Evolutionary conservation across 1,140 invertebrate genomes (phyloP).

Genomic region (Coptotermes formosanus): DNA sequence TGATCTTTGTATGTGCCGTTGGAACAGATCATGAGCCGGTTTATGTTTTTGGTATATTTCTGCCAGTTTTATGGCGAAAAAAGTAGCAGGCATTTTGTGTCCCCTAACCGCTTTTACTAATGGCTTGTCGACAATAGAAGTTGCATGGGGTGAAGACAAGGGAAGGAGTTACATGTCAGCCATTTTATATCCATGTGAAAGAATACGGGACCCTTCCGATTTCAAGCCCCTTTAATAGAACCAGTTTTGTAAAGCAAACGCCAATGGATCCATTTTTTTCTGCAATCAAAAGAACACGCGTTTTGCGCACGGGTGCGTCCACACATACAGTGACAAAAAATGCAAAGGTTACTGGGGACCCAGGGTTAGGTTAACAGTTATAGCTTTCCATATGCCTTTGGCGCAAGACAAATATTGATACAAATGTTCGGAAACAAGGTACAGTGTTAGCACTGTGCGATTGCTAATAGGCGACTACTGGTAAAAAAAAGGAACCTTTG

Average conservation of each 20-base stretch:
- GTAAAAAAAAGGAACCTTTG: no score
- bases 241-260: neutral
- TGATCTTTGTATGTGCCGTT: neutral
- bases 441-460: neutral
- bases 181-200: no score
- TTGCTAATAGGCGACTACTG: neutral
- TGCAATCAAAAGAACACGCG: neutral
- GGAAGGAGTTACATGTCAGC: neutral
- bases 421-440: neutral
- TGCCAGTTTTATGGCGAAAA: conserved; percentile 18
- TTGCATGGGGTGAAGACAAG: conserved; percentile 17
- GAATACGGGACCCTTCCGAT: no score
- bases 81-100: conserved; percentile 4
- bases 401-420: conserved; percentile 3
- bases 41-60: conserved; percentile 18
- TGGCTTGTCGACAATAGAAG: conserved; percentile 1
- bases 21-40: neutral
- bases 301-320: neutral
- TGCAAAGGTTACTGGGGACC: neutral
- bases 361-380: neutral
- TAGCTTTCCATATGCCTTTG: neutral
- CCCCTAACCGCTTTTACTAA: neutral
- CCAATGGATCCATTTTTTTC: neutral
- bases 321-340: neutral
- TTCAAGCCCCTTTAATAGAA: no score